These are phyloP conservation scores for Phrynocephalus vlangalii DNA, from an alignment of 2,797 vertebrate genomes.

Conservation along the genomic window DNA sequence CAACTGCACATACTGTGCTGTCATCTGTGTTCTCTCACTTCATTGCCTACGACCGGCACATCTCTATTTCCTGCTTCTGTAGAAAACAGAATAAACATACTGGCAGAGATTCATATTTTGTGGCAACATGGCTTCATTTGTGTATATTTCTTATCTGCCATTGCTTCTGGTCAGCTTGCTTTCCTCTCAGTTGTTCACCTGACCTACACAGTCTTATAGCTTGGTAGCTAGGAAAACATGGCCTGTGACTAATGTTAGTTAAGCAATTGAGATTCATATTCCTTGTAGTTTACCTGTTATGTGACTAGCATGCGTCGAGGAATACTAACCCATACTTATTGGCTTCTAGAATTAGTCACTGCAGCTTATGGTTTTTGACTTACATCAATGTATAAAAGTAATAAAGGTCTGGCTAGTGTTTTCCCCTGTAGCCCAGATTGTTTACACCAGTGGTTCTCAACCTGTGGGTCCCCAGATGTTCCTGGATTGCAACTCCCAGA, in stretches of 20 bases:
- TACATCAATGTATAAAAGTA: too few relatives aligned
- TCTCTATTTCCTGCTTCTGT: slow-evolving; percentile 8
- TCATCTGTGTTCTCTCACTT: slow-evolving; percentile 2
- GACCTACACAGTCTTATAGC: neutral
- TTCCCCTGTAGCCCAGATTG: too few relatives aligned
- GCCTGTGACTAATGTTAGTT: neutral
- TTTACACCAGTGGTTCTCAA: too few relatives aligned
- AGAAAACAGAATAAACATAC: neutral
- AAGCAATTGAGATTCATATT: too few relatives aligned
- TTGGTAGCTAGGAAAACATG: slow-evolving; percentile 7
- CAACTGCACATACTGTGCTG: neutral
- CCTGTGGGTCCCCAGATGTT: too few relatives aligned
- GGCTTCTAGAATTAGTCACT: too few relatives aligned
- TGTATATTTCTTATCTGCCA: neutral
- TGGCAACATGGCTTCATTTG: neutral
- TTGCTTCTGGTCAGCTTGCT: neutral
- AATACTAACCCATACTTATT: too few relatives aligned
- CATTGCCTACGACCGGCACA: neutral
- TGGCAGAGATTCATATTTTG: neutral
- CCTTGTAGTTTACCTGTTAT: too few relatives aligned
- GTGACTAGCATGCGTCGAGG: too few relatives aligned
- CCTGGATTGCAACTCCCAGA: too few relatives aligned
- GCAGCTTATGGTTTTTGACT: neutral
- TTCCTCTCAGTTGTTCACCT: neutral
- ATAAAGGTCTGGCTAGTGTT: too few relatives aligned